Conservation (phyloP, 2,113 vertebrate species). For the Phylloscopus whistleri region DNA sequence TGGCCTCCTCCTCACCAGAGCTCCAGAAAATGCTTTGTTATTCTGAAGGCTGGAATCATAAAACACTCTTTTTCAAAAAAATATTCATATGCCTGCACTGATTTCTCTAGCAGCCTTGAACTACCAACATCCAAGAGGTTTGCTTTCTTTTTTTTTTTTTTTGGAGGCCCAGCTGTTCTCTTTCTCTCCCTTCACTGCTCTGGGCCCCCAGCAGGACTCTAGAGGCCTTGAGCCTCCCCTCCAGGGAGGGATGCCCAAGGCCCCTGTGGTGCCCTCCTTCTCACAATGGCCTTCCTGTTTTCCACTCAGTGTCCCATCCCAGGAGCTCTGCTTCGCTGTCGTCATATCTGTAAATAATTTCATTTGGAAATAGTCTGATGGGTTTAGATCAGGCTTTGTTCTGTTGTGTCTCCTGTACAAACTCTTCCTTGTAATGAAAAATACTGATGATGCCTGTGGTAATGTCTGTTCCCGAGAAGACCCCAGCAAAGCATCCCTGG, state of each 20-base stretch:
- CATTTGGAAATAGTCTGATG: neutral
- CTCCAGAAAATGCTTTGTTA: neutral
- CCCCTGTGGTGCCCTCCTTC: neutral
- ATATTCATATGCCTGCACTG: neutral
- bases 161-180: neutral
- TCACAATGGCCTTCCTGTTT: neutral
- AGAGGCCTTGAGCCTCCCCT: neutral
- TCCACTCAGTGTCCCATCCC: neutral
- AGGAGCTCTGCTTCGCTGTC: neutral
- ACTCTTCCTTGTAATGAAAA: neutral
- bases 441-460: neutral
- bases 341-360: neutral
- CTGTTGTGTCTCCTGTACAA: neutral
- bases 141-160: neutral
- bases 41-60: neutral
- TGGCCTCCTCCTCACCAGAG: neutral
- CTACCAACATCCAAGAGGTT: neutral
- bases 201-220: neutral
- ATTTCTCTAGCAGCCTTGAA: neutral
- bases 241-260: neutral
- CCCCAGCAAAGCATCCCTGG: neutral
- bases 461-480: neutral
- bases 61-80: neutral
- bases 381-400: neutral
- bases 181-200: neutral